phyloP scores from a whole-genome alignment of 2,113 vertebrate genomes.

The Anarhynchus alexandrinus region DNA sequence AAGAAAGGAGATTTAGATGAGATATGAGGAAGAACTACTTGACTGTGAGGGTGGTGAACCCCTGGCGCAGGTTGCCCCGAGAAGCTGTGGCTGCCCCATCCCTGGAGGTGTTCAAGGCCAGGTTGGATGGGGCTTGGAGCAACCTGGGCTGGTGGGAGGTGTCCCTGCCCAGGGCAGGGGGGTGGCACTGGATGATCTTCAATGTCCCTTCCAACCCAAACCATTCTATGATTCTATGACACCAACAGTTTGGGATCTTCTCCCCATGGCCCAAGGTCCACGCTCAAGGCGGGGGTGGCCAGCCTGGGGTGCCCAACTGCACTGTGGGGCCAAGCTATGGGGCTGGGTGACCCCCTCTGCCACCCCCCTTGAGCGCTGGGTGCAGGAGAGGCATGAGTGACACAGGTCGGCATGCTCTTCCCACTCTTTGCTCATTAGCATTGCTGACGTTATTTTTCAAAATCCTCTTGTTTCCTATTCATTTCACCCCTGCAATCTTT shows the following conservation, averaged over 20 bases:
- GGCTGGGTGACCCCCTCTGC: background rate
- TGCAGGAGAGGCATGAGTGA: too few species aligned
- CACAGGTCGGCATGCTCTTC: background rate
- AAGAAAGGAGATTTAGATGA: too few species aligned
- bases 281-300: background rate
- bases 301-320: too few species aligned
- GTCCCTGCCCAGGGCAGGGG: background rate
- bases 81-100: background rate
- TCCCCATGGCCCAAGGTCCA: background rate
- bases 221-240: background rate
- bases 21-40: too few species aligned
- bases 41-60: background rate
- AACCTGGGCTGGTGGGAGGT: background rate
- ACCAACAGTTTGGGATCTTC: rapidly evolving
- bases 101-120: background rate
- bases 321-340: too few species aligned
- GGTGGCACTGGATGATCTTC: background rate
- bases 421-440: background rate
- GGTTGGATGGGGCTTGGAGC: background rate
- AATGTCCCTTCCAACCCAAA: background rate
- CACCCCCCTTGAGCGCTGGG: rapidly evolving
- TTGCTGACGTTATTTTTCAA: background rate
- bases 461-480: background rate
- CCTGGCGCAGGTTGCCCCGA: background rate
- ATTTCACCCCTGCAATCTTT: background rate